Conservation (phyloP, 2,113 vertebrate species). For the Chrysemys picta region DNA sequence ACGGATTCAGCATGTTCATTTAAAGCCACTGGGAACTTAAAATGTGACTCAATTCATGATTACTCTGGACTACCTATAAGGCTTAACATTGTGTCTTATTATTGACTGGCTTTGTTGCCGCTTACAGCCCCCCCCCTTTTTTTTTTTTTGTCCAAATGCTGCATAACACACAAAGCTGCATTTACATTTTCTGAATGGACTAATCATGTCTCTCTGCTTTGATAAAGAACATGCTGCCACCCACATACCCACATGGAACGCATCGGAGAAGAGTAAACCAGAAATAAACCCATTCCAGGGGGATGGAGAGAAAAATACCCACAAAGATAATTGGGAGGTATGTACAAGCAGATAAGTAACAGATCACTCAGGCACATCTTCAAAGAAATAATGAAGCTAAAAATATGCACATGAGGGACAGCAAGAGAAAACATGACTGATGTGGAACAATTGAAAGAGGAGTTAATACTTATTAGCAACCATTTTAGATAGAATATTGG, state of each 20-base stretch:
- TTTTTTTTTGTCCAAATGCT: background rate
- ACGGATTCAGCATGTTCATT: background rate
- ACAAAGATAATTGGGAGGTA: conserved; percentile 61
- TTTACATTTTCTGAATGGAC: conserved; percentile 81
- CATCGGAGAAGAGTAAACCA: conserved; percentile 68
- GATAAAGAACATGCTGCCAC: conserved; percentile 70
- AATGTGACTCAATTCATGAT: background rate
- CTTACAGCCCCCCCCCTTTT: too few species aligned
- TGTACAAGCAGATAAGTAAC: conserved; percentile 50
- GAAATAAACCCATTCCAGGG: conserved; percentile 59
- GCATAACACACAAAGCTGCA: conserved; percentile 54
- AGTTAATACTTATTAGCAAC: conserved; percentile 69
- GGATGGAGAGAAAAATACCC: conserved; percentile 70
- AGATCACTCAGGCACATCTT: conserved; percentile 54
- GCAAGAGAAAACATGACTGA: conserved; percentile 71
- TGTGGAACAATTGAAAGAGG: conserved; percentile 67
- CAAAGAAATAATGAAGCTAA: conserved; percentile 29
- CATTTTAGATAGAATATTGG: conserved; percentile 50
- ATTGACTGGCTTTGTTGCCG: conserved; percentile 20
- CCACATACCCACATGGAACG: conserved; percentile 70
- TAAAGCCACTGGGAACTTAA: background rate
- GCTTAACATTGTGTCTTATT: background rate
- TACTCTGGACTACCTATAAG: background rate
- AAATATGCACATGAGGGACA: conserved; percentile 69
- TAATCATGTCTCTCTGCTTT: conserved; percentile 74